Percentiles rank a stretch among this genome's conserved stretches.
These are phyloP conservation scores for Myotis myotis DNA, from an alignment of 2,797 vertebrate species.

Conservation along the genomic window DNA sequence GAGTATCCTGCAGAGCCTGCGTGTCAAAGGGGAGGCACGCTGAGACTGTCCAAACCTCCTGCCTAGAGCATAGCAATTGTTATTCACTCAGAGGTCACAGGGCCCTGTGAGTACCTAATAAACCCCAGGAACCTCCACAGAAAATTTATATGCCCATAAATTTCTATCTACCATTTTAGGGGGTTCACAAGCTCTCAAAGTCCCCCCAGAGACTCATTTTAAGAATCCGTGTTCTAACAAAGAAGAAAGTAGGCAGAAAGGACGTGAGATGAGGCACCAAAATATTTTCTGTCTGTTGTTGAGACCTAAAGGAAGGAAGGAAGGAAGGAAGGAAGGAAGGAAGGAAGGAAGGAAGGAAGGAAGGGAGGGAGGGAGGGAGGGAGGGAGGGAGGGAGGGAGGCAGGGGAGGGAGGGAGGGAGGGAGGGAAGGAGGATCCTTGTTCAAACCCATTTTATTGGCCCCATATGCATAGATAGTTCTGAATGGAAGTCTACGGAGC, in stretches of 20 bases:
- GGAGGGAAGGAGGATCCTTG: not conserved
- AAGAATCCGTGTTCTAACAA: not conserved
- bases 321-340: too few species aligned
- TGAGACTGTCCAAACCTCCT: not conserved
- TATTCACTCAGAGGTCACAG: not conserved
- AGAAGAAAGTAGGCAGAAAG: not conserved
- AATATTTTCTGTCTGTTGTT: not conserved
- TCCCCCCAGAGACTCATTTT: not conserved
- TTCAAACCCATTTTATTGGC: not conserved
- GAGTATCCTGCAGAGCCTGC: not conserved
- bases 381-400: too few species aligned
- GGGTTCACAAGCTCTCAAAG: not conserved
- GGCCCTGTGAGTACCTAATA: not conserved
- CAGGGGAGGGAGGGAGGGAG: too few species aligned
- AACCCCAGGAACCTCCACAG: not conserved
- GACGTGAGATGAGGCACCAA: not conserved
- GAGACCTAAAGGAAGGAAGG: not conserved
- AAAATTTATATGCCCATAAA: not conserved
- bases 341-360: too few species aligned
- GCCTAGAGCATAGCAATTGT: not conserved
- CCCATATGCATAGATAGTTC: not conserved
- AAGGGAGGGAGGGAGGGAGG: too few species aligned
- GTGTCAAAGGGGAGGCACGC: not conserved
- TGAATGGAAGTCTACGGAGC: not conserved
- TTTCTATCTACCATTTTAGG: constrained; percentile 19